Conservation (phyloP, 2,797 vertebrate genomes). For the Diplodus sargus region DNA sequence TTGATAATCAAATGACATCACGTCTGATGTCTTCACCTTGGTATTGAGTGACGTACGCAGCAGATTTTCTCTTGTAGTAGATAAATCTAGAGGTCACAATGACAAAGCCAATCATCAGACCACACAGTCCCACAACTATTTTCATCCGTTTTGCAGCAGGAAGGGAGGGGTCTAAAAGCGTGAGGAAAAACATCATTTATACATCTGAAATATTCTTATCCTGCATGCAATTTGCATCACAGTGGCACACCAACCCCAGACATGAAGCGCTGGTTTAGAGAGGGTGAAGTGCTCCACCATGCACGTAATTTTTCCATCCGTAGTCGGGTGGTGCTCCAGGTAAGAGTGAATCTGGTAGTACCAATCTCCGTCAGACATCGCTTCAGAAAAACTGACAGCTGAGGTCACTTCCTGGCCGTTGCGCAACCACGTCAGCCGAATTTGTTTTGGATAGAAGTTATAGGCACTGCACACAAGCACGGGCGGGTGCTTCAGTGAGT, state of each 20-base stretch:
- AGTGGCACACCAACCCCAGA: conserved; percentile 69
- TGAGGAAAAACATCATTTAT: background rate
- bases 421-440: conserved; percentile 73
- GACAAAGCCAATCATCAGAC: conserved; percentile 13
- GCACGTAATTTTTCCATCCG: conserved; percentile 75
- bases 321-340: conserved; percentile 66
- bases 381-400: conserved; percentile 28
- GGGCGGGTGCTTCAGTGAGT: conserved; percentile 42
- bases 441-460: conserved; percentile 79
- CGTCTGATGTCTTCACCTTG: background rate
- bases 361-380: conserved; percentile 72
- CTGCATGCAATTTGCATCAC: background rate
- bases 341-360: conserved; percentile 78
- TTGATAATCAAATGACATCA: background rate
- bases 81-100: conserved; percentile 15
- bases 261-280: conserved; percentile 24
- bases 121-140: conserved; percentile 6
- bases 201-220: background rate
- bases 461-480: conserved; percentile 82
- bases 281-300: conserved; percentile 73
- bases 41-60: background rate
- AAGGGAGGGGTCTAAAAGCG: conserved; percentile 22
- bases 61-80: conserved; percentile 30
- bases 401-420: conserved; percentile 55
- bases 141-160: background rate